Evolutionary conservation across 2,888 invertebrate species (phyloP), one percentile per base, ranked within the genome.

Genomic region (Nowickia ferox): DNA sequence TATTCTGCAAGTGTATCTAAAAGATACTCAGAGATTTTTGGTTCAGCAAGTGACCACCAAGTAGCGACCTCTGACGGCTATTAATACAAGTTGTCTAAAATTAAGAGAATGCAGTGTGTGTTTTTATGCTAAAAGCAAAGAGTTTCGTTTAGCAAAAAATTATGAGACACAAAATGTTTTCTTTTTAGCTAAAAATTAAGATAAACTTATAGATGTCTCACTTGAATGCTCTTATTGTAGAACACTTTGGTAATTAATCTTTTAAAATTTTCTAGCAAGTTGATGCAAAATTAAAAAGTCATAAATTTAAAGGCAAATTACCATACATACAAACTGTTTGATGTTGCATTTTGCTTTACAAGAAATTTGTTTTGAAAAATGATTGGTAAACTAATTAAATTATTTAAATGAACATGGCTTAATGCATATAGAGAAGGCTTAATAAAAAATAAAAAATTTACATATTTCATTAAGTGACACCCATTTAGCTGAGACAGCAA

Each of bases 401-500:
- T n/a, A 30, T 30, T 3, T 2, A 30, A 4, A 30, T 4, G 0
- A 30, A 2, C 30, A 30, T 30, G 30, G 30, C 30, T 4, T 30
- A 30, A 30, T 30, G 4, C 30, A 30, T 30, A 30, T 30, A 30
- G 30, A 30, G 30, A 4, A 30, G 30, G 30, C 9, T 17, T 51
- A 17, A 9, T 2, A 51, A 19, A 9, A 53, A 22, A 19, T 5
- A 11, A 15, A 15, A 13, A 8, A 6, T n/a, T n/a, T n/a, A n/a
- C n/a, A n/a, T 11, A 15, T 22, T 22, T 44, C 9, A 44, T 1
- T 63, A 17, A 19, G 5, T 42, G 11, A 63, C 19, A 44, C 15
- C 30, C 48, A 77, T 72, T 82, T 55, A 86, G 71, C 55, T 15
- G 1, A 40, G 79, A 86, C 79, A 61, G 0, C 11, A 83, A 86